Percentiles rank a stretch among this genome's conserved stretches.
Evolutionary conservation across 2,888 invertebrate genomes (phyloP).

Genomic region (Plutella xylostella): DNA sequence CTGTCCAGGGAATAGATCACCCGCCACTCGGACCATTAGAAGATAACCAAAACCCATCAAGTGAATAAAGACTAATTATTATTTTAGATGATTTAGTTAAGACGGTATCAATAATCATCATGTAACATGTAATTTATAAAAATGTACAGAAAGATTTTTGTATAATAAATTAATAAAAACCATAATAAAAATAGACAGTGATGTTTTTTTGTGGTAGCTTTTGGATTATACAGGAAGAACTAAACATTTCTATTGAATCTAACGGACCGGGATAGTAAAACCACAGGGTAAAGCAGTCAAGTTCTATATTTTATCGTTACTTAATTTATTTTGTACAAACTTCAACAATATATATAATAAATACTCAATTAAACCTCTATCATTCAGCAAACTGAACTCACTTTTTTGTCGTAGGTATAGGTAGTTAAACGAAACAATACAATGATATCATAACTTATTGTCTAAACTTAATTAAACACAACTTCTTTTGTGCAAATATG

Average conservation of each 20-base stretch:
- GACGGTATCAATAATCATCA: slow-evolving; percentile 32
- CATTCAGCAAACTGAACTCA: slow-evolving; percentile 71
- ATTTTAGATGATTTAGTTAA: slow-evolving; percentile 11
- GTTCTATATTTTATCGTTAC: slow-evolving; percentile 72
- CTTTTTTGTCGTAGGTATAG: slow-evolving; percentile 57
- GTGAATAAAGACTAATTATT: slow-evolving; percentile 48
- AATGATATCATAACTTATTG: slow-evolving; percentile 69
- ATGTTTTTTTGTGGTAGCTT: slow-evolving; percentile 33
- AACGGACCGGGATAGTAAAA: no score
- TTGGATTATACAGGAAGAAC: no score
- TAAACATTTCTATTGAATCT: no score
- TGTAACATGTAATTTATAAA: slow-evolving; percentile 47
- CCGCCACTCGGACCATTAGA: slow-evolving; percentile 15
- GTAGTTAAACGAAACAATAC: slow-evolving; percentile 51
- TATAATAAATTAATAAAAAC: slow-evolving; percentile 51
- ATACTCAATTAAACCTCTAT: slow-evolving; percentile 71
- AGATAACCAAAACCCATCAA: slow-evolving; percentile 22
- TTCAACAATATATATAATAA: slow-evolving; percentile 72
- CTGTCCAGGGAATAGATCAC: no score
- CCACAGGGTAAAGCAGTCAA: slow-evolving; percentile 63
- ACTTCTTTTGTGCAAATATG: slow-evolving; percentile 70
- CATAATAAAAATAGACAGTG: slow-evolving; percentile 61
- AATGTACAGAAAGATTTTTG: slow-evolving; percentile 50
- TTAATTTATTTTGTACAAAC: slow-evolving; percentile 73
- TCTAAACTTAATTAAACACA: slow-evolving; percentile 71